Evolutionary conservation across 1,140 invertebrate genomes (phyloP), one percentile per base, ranked within the genome.

Genomic region (Bombus fervidus): DNA sequence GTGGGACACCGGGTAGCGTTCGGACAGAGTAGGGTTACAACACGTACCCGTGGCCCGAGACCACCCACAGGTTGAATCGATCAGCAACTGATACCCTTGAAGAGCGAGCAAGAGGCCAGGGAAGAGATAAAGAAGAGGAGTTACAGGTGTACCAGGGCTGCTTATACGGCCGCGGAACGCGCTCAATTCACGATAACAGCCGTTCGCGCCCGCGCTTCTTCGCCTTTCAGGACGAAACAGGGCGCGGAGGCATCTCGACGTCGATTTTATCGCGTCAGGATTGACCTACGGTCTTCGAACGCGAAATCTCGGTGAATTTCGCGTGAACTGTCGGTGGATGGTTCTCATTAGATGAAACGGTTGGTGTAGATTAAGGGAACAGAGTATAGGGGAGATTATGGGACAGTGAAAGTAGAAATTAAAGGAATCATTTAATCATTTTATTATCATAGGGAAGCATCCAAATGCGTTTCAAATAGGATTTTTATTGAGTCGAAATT

Each of bases 21-120:
- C 69, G 81, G 82, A 81, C 80, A 87, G 92, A 93, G 90, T 93
- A 91, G 89, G 90, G 89, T 94, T 93, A 93, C 93, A 93, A 85
- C 90, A 88, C 89, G 92, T 92, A 92, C 66, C 90, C 90, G 87
- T 87, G 89, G 90, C 91, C 80, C 88, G 80, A 89, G 93, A 94
- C 93, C 93, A 94, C 93, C 93, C 93, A 94, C 93, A 91, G 91
- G 88, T 91, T 93, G 92, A 93, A 94, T 94, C 93, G 93, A 94
- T 94, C 93, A 94, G 91, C 91, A 93, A 94, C 93, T 92, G 93
- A 94, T 94, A 93, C 87, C 87, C 72, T 77, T 3, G 82, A 85
- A 78, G 86, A 69, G 78, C 43, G 77, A 72, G 78, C 82, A 31
- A 85, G 81, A 75, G 39, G 59, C 64, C 83, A 86, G 83, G 74